phyloP scores from a whole-genome alignment of 2,113 vertebrate species.

The Chloroceryle aenea region DNA sequence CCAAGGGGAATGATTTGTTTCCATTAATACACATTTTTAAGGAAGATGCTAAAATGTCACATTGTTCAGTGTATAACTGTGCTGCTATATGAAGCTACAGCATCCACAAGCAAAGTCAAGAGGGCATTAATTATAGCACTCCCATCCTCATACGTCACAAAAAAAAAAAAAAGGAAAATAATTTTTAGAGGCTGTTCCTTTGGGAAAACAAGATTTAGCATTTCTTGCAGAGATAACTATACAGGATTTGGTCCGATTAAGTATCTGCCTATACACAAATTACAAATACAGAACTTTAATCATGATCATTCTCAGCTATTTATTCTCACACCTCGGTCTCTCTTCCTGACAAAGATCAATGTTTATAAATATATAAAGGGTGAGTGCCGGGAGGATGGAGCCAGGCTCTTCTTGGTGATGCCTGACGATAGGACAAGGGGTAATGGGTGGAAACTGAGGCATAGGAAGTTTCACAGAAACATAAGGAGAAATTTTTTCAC shows the following conservation, averaged over 20 bases:
- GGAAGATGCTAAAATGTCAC: neutral
- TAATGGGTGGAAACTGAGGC: too few species aligned
- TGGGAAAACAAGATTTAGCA: neutral
- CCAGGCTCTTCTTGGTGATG: too few species aligned
- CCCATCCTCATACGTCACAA: neutral
- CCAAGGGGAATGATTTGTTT: neutral
- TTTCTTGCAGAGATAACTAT: neutral
- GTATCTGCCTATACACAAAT: neutral
- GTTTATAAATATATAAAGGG: too few species aligned
- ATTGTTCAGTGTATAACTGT: neutral
- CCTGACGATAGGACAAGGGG: too few species aligned
- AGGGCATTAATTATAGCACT: neutral
- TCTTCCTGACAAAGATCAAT: neutral
- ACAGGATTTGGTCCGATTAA: neutral
- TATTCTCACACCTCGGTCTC: neutral
- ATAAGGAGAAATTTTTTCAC: too few species aligned
- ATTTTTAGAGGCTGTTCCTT: neutral
- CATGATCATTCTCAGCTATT: neutral
- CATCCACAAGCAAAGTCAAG: neutral
- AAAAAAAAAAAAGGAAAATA: neutral
- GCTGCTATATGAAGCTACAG: neutral
- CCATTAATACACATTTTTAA: neutral
- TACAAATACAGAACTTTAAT: neutral
- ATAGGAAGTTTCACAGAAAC: too few species aligned
- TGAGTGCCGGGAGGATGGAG: too few species aligned